Evolutionary conservation across 2,888 invertebrate species (phyloP).

Genomic region (Apodemia hepburni): DNA sequence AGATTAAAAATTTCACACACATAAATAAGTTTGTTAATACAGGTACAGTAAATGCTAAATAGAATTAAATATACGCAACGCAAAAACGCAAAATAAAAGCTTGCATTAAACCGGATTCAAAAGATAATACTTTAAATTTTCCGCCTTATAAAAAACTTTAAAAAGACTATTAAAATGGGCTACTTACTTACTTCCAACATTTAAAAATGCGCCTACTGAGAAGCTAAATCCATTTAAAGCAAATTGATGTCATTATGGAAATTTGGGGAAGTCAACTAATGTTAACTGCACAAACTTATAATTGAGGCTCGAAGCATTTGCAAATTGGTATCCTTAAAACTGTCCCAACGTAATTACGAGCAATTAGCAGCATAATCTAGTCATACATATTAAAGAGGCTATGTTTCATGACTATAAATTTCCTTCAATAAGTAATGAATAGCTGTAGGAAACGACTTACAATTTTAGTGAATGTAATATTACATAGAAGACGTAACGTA

Average conservation of each 20-base stretch:
- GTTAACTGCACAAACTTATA: slow-evolving; percentile 43
- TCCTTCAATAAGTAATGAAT: neutral
- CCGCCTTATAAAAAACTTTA: neutral
- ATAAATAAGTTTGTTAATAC: too few species aligned
- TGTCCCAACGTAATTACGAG: slow-evolving; percentile 28
- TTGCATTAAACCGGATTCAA: neutral
- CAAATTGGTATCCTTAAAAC: slow-evolving; percentile 24
- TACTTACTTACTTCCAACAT: too few species aligned
- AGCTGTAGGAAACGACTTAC: neutral
- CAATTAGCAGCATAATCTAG: slow-evolving; percentile 25
- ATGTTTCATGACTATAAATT: slow-evolving; percentile 4
- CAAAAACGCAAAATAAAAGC: too few species aligned
- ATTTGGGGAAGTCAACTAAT: slow-evolving; percentile 45
- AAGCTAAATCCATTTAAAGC: slow-evolving; percentile 3
- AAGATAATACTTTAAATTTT: neutral
- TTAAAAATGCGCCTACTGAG: too few species aligned
- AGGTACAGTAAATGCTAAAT: too few species aligned
- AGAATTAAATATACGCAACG: too few species aligned
- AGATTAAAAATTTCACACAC: too few species aligned
- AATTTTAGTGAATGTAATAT: neutral
- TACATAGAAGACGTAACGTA: neutral
- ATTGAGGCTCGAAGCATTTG: slow-evolving; percentile 37
- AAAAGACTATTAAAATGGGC: neutral
- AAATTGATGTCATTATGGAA: slow-evolving; percentile 49
- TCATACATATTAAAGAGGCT: slow-evolving; percentile 17